A percentile compares a stretch with the other conserved stretches of the same genome.
Evolutionary conservation across 2,113 vertebrate species (phyloP).

Genomic region (Urocynchramus pylzowi): DNA sequence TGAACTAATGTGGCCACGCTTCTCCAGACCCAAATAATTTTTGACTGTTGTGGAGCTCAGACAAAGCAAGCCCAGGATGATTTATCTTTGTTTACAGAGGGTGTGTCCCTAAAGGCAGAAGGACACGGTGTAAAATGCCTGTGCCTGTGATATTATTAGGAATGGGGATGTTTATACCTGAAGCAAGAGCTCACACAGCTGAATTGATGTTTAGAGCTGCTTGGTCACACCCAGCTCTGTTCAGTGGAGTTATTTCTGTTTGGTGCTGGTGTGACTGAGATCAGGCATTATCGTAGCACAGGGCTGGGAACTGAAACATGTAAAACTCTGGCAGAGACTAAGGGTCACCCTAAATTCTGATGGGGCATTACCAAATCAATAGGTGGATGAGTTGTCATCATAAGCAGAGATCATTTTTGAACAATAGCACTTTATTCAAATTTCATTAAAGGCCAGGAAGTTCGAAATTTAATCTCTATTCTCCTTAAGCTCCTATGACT

Average conservation of each 20-base stretch:
- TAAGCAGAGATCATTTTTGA: neutral
- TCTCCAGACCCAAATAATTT: neutral
- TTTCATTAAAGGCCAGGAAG: neutral
- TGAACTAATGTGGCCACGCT: rapidly evolving
- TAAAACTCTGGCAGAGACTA: neutral
- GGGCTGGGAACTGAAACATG: neutral
- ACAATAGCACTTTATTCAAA: neutral
- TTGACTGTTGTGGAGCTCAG: neutral
- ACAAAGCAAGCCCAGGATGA: neutral
- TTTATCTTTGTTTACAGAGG: neutral
- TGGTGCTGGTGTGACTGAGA: neutral
- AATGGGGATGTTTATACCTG: neutral
- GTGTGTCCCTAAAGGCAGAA: neutral
- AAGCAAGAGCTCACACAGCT: neutral
- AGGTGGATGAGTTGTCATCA: neutral
- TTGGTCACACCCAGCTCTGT: neutral
- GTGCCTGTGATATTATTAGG: neutral
- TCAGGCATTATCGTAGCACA: neutral
- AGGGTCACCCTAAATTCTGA: neutral
- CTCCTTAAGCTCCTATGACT: neutral
- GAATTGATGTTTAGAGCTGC: neutral
- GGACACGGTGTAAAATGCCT: neutral
- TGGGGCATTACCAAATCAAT: neutral
- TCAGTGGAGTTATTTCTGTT: neutral
- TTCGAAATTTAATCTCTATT: neutral